These are phyloP conservation scores for Bombyx mandarina DNA, from an alignment of 1,140 invertebrate genomes.

Conservation along the genomic window DNA sequence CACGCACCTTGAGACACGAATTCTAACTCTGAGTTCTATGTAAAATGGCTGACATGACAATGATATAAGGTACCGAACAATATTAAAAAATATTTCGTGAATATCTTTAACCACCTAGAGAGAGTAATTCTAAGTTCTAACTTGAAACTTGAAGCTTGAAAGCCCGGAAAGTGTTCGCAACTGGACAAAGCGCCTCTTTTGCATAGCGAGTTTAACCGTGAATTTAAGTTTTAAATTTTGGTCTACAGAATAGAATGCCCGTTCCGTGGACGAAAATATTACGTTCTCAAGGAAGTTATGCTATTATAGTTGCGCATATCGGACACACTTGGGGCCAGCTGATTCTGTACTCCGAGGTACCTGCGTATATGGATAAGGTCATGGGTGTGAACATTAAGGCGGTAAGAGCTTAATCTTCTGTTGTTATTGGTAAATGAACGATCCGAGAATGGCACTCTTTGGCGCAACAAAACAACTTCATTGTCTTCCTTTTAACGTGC, in stretches of 20 bases:
- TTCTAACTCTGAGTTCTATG: too few relatives aligned
- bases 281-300: slow-evolving; percentile 82
- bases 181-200: too few relatives aligned
- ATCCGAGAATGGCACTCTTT: not conserved
- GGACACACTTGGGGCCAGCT: slow-evolving; percentile 91
- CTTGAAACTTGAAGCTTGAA: too few relatives aligned
- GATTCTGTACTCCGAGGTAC: slow-evolving; percentile 89
- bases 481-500: not conserved
- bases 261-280: slow-evolving; percentile 82
- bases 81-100: too few relatives aligned
- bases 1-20: too few relatives aligned
- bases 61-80: too few relatives aligned
- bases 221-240: not conserved
- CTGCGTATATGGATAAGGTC: slow-evolving; percentile 86
- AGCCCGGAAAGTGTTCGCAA: too few relatives aligned
- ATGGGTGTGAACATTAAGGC: slow-evolving; percentile 83
- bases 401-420: slow-evolving; percentile 40
- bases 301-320: slow-evolving; percentile 84
- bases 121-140: too few relatives aligned
- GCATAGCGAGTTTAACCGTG: too few relatives aligned
- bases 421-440: not conserved
- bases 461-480: too few relatives aligned
- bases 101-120: too few relatives aligned
- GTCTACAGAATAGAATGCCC: slow-evolving; percentile 61
- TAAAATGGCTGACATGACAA: too few relatives aligned